Base-by-base conservation (phyloP, 64 coral and sea anemone species). In the Cladopsammia gracilis region DNA sequence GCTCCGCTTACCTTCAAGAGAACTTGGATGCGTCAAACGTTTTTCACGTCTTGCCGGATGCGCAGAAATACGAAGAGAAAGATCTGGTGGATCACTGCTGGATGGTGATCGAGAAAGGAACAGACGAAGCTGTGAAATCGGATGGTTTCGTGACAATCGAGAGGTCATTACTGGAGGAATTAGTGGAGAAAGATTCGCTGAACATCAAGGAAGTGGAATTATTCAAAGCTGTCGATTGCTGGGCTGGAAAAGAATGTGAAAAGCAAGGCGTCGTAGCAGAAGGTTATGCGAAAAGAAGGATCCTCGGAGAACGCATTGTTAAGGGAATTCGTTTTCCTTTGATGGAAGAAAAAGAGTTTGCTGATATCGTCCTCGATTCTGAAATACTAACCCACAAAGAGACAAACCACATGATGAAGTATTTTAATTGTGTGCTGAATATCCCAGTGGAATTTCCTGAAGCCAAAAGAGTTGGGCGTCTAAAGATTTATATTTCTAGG, bases 161-260 rank as follows among this genome's bases (percentile, higher is more conserved):
- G 6, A 24, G 65, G 25, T 58, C 61, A 85, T 4, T 85, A 53
- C 48, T 85, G n/a, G 61, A 62, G 25, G 44, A 85, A 44, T 14
- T 85, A 25, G 43, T 85, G 10, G 61, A 60, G 25, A 85, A 62
- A 69, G 59, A 85, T 62, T 64, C 24, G 1, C 50, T 79, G 48
- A 16, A 79, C 3, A 79, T 79, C 23, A 19, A 20, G 16, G 77
- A 79, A 5, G 77, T 58, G 15, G 77, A 79, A 42, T 25, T 95
- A 23, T 84, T 95, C 16, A 61, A 58, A 70, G 80, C 70, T 47
- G 48, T 95, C 11, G 42, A 90, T 60, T 79, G 79, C 7, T 95
- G 93, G 93, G 22, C 71, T 42, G 46, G 9, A 34, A 64, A 87
- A 19, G 71, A 87, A 51, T 23, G n/a, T 25, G 16, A 71, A 44